Percentiles rank a stretch among this genome's conserved stretches.
phyloP scores from a whole-genome alignment of 2,113 vertebrate genomes.

The Anhinga rufa region DNA sequence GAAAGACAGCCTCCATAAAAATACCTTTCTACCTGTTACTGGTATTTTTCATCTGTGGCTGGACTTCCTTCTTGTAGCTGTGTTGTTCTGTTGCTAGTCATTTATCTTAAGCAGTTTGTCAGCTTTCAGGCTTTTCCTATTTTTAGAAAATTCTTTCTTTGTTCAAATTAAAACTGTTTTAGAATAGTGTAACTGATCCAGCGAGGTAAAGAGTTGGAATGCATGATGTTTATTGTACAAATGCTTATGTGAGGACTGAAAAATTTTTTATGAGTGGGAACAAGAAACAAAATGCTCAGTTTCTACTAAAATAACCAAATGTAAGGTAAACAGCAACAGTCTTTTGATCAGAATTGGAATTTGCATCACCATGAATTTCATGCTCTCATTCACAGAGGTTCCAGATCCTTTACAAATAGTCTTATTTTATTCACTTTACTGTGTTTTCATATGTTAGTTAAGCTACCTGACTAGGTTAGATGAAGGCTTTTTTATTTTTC shows the following conservation, averaged over 20 bases:
- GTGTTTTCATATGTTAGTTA: background rate
- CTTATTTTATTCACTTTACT: background rate
- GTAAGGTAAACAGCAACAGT: background rate
- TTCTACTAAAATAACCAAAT: background rate
- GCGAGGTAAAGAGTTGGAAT: background rate
- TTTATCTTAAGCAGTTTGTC: background rate
- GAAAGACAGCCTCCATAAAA: background rate
- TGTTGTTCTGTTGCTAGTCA: background rate
- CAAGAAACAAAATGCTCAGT: background rate
- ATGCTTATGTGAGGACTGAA: background rate
- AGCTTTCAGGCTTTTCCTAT: background rate
- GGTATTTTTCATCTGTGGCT: background rate
- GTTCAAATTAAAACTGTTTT: background rate
- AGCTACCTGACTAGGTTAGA: background rate
- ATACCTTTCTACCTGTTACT: background rate
- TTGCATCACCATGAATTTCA: background rate
- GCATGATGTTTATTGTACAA: background rate
- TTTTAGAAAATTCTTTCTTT: background rate
- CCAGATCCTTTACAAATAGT: background rate
- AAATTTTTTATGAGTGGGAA: background rate
- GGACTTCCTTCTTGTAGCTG: background rate
- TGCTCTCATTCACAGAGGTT: background rate
- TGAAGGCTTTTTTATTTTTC: constrained; percentile 14
- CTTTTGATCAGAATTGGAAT: background rate
- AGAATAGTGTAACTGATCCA: background rate